These are phyloP conservation scores for Catocala fraxini DNA, from an alignment of 2,888 invertebrate species.

Conservation along the genomic window DNA sequence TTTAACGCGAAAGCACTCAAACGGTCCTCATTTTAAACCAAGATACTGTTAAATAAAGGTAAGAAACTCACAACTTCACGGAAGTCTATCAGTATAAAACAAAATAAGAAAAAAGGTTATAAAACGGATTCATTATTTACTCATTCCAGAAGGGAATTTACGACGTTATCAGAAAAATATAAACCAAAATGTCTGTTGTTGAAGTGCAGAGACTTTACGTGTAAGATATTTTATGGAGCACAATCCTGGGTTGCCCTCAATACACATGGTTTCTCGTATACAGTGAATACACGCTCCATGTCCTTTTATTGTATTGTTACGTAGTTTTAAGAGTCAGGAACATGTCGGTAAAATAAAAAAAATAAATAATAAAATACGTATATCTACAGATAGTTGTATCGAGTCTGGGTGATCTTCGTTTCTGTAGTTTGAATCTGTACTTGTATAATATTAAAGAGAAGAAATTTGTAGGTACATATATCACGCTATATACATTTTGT, in stretches of 20 bases:
- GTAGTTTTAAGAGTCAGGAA: too few relatives aligned
- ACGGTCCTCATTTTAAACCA: not conserved
- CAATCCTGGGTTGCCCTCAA: constrained; percentile 14
- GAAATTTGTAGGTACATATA: too few relatives aligned
- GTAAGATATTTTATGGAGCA: constrained; percentile 36
- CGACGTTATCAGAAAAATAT: constrained; percentile 46
- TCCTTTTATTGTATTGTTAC: not conserved
- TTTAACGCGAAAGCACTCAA: too few relatives aligned
- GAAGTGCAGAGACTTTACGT: constrained; percentile 33
- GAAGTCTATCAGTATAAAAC: constrained; percentile 26
- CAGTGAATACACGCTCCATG: not conserved
- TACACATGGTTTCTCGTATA: constrained; percentile 1
- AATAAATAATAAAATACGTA: too few relatives aligned
- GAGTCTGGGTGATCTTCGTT: too few relatives aligned
- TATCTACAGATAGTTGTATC: too few relatives aligned
- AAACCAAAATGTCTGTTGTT: constrained; percentile 37
- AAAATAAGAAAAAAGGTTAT: constrained; percentile 30
- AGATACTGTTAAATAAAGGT: not conserved
- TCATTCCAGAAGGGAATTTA: constrained; percentile 33
- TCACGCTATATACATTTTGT: too few relatives aligned
- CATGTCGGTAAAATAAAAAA: too few relatives aligned
- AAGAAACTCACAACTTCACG: not conserved
- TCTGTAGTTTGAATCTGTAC: too few relatives aligned
- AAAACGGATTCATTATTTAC: constrained; percentile 43
- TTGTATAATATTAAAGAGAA: too few relatives aligned